Percentiles rank a stretch among this genome's conserved stretches.
Evolutionary conservation across 2,888 invertebrate genomes (phyloP).

Genomic region (Achlya flavicornis): DNA sequence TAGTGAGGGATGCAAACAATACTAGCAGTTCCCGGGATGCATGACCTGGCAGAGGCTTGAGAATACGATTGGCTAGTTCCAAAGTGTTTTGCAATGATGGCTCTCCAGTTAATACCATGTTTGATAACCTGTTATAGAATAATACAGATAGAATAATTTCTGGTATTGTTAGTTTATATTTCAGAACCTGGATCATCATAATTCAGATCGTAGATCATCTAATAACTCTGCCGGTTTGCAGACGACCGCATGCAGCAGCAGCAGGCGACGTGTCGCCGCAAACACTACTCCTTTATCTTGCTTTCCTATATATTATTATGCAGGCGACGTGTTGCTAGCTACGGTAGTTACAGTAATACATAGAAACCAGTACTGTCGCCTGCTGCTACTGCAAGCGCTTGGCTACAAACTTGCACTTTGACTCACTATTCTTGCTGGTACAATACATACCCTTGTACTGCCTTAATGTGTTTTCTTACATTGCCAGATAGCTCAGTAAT

Average conservation of each 20-base stretch:
- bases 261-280: no score
- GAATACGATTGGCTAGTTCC: conserved; percentile 92
- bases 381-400: no score
- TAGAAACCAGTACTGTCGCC: no score
- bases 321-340: no score
- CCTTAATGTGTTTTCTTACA: conserved; percentile 90
- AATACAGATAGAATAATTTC: no score
- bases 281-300: no score
- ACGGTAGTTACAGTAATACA: no score
- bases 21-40: conserved; percentile 97
- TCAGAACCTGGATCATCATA: not conserved
- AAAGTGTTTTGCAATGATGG: conserved; percentile 98
- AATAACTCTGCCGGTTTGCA: no score
- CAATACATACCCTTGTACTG: conserved; percentile 79
- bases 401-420: no score
- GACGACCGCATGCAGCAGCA: no score
- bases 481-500: conserved; percentile 95
- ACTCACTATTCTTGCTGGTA: not conserved
- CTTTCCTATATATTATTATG: no score
- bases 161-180: no score
- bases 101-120: conserved; percentile 92
- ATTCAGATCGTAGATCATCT: not conserved
- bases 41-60: conserved; percentile 95
- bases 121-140: conserved; percentile 74
- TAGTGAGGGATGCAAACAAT: conserved; percentile 96